phyloP scores from a whole-genome alignment of 2,113 vertebrate species.

The Polyodon spathula region DNA sequence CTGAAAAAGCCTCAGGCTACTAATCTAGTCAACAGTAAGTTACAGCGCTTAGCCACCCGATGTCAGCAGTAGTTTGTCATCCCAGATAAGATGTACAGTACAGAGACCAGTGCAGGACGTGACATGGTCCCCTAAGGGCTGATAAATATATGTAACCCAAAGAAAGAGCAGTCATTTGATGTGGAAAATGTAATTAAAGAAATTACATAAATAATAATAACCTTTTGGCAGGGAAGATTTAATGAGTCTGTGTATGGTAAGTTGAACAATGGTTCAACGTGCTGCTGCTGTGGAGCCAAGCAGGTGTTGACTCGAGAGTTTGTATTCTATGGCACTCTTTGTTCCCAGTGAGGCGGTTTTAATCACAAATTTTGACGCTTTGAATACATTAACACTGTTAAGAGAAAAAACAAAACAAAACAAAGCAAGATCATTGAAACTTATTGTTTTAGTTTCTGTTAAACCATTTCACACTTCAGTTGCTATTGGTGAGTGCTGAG shows the following conservation, averaged over 20 bases:
- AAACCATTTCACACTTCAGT: no score
- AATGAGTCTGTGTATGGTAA: constrained; percentile 27
- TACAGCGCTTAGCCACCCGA: constrained; percentile 18
- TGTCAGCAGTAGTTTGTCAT: constrained; percentile 34
- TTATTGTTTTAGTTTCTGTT: no score
- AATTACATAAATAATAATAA: constrained; percentile 33
- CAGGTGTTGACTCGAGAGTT: no score
- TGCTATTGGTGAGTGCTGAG: no score
- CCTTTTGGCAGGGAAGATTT: constrained; percentile 34
- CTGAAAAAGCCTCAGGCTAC: constrained; percentile 14
- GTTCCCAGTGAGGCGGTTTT: no score
- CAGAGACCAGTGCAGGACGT: constrained; percentile 28
- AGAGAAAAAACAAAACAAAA: no score
- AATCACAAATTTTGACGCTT: no score
- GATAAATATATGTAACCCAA: constrained; percentile 32
- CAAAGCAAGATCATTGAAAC: no score
- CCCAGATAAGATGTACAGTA: constrained; percentile 34
- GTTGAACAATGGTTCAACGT: no score
- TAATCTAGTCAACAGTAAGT: constrained; percentile 13
- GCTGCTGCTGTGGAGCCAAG: no score
- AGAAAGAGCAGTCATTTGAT: constrained; percentile 34
- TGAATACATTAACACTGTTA: no score
- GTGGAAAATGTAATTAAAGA: constrained; percentile 49
- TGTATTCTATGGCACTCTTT: no score
- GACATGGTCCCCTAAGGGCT: constrained; percentile 24